Base-by-base conservation (phyloP, 2,888 invertebrate genomes). In the Drosophila fulvimacula region DNA sequence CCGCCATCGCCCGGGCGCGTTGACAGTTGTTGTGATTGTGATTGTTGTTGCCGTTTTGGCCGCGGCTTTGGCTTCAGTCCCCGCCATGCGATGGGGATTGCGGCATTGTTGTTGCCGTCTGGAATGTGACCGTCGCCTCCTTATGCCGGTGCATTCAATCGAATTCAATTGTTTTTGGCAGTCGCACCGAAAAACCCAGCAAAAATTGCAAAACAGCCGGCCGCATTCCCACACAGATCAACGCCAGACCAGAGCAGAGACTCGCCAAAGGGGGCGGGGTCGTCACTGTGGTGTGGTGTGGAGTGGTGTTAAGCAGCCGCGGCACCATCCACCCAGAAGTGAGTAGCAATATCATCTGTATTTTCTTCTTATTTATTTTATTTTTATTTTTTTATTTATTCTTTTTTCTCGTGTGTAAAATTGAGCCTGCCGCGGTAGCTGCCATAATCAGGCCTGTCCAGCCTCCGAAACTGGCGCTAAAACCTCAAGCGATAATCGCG, bases 81-180 rank as follows among this genome's bases (percentile, higher is more conserved):
- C 15, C 6, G 52, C 34, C 52, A 38, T 48, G 38, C 52, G 36
- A 42, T 73, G 51, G 15, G 46, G 57, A 51, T 66, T 60, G 56
- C 57, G 58, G 57, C 69, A 30, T 48, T 48, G 48, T 48, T 48
- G 48, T 17, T 48, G 48, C 82, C 79, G 90, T 83, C 82, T 81
- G 88, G 91, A 89, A 83, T 83, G 83, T 63, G 83, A 67, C 73
- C 86, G 64, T 76, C 76, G 88, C 73, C 73, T 69, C 79, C 88
- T 78, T 81, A 82, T 82, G 90, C 84, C 82, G 90, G 86, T 91
- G 91, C 91, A 91, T 91, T 90, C 90, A 91, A 91, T 90, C 91
- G 91, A 83, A 91, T 90, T 91, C 90, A 91, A 90, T 90, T 90
- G 91, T 90, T 90, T 90, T 90, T 90, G 89, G 91, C 91, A 89